Percentiles rank a stretch among this genome's conserved stretches.
Evolutionary conservation across 2,797 vertebrate species (phyloP).

Genomic region (Parotocinclus haroldoi): DNA sequence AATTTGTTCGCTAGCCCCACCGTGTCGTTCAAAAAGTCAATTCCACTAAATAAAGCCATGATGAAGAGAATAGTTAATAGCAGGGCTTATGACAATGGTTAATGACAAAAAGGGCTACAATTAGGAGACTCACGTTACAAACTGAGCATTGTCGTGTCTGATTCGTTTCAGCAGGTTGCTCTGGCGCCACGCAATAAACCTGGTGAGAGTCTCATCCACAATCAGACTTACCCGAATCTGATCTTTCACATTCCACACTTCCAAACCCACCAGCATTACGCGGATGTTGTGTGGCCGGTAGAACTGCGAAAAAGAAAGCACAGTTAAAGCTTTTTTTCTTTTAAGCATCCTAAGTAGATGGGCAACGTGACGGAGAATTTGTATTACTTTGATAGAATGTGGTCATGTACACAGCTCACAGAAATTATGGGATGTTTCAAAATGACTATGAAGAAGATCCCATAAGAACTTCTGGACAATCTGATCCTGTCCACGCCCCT

Average conservation of each 20-base stretch:
- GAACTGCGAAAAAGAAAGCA: constrained; percentile 62
- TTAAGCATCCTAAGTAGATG: no score
- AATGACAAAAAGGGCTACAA: no score
- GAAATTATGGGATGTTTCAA: no score
- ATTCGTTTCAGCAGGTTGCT: constrained; percentile 61
- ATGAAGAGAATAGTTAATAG: not conserved
- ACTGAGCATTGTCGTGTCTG: constrained; percentile 82
- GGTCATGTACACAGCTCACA: no score
- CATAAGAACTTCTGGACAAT: no score
- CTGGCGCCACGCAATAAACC: constrained; percentile 80
- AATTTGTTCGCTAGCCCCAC: constrained; percentile 86
- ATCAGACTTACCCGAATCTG: constrained; percentile 62
- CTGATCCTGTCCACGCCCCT: no score
- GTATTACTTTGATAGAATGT: no score
- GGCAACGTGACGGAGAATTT: no score
- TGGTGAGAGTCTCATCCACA: constrained; percentile 71
- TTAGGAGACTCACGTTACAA: constrained; percentile 80
- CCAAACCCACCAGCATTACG: constrained; percentile 83
- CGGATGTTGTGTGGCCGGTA: constrained; percentile 79
- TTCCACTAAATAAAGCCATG: constrained; percentile 64
- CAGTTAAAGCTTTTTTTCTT: not conserved
- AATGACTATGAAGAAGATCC: no score
- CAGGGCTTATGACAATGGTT: no score
- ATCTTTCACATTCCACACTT: constrained; percentile 80
- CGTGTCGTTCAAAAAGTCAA: constrained; percentile 74